Conservation (phyloP, 2,797 vertebrate genomes). For the Anableps anableps region DNA sequence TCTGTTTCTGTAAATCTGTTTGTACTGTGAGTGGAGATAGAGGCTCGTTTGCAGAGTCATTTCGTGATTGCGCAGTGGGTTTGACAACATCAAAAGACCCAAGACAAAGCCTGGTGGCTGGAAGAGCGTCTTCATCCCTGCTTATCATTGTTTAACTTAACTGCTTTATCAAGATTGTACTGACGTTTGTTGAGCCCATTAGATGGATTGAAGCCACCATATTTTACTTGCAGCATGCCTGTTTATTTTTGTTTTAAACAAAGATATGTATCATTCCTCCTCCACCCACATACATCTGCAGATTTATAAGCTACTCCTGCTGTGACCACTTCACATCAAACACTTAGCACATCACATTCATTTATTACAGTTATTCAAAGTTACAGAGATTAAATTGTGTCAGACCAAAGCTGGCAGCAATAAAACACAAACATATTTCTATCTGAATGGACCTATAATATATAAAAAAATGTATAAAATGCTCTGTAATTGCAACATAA, state of each 20-base stretch:
- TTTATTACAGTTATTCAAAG: constrained; percentile 31
- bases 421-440: constrained; percentile 25
- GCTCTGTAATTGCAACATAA: constrained; percentile 9
- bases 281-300: constrained; percentile 14
- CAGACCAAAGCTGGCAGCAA: constrained; percentile 21
- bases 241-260: constrained; percentile 6
- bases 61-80: constrained; percentile 45
- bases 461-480: constrained; percentile 7
- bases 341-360: constrained; percentile 15
- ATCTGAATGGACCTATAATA: constrained; percentile 26
- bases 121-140: constrained; percentile 62
- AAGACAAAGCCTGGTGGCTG: constrained; percentile 50
- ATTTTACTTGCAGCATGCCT: neutral
- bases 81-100: constrained; percentile 68
- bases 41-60: constrained; percentile 39
- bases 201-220: constrained; percentile 13
- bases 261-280: neutral
- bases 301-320: constrained; percentile 1
- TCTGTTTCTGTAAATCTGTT: constrained; percentile 36
- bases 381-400: constrained; percentile 22
- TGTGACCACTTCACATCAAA: constrained; percentile 17
- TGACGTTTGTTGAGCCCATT: constrained; percentile 23
- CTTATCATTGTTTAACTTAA: constrained; percentile 71
- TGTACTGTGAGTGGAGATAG: constrained; percentile 37
- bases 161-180: constrained; percentile 48